phyloP scores from a whole-genome alignment of 2,888 invertebrate genomes.

The Catocala sponsa region DNA sequence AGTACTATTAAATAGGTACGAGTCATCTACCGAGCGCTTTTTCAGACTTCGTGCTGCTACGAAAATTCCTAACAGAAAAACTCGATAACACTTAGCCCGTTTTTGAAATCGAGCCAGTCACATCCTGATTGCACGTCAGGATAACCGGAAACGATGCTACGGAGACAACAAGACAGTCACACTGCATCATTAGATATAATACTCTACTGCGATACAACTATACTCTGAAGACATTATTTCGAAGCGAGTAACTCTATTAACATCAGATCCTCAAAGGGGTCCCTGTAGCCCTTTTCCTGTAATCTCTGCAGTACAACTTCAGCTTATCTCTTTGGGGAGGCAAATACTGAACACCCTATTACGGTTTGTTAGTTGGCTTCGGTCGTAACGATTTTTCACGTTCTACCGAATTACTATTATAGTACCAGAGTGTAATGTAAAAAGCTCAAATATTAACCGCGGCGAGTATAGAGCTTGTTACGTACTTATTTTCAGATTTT shows the following conservation, averaged over 20 bases:
- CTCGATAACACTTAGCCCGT: too few species aligned
- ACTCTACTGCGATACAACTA: not conserved
- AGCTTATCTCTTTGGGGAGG: constrained; percentile 19
- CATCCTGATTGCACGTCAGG: too few species aligned
- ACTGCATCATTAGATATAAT: not conserved
- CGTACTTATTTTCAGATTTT: not conserved
- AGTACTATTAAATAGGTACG: too few species aligned
- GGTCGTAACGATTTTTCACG: constrained; percentile 11
- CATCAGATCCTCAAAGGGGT: constrained; percentile 17
- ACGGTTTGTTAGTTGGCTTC: constrained; percentile 15
- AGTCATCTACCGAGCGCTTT: too few species aligned
- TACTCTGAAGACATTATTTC: not conserved
- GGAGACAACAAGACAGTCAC: too few species aligned
- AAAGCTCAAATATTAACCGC: not conserved
- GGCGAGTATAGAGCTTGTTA: not conserved
- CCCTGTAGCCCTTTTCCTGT: constrained; percentile 16
- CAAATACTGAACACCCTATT: constrained; percentile 12
- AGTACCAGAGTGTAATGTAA: not conserved
- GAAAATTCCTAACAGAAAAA: too few species aligned
- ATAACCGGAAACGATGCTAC: too few species aligned
- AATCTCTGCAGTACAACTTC: constrained; percentile 16
- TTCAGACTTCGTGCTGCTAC: too few species aligned
- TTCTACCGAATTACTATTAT: constrained; percentile 2
- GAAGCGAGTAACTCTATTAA: constrained; percentile 16
- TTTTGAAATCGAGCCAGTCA: too few species aligned